Conservation (phyloP, 1,140 invertebrate species). For the Ditylenchus dipsaci region DNA sequence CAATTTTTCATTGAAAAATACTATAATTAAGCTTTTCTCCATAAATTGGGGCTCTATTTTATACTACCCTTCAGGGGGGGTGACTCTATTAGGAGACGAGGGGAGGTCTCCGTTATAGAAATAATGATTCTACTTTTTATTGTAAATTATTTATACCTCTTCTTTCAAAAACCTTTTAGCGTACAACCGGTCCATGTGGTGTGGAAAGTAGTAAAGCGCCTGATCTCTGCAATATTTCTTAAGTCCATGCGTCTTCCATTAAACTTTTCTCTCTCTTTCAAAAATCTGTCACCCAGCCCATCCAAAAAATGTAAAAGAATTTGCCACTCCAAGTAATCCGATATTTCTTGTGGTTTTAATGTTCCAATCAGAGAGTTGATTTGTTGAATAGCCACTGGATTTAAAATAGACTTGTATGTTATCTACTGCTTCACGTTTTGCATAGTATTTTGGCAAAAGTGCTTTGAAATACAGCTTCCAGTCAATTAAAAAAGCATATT, state of each 20-base stretch:
- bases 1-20: no score
- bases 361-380: background rate
- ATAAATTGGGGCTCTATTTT: no score
- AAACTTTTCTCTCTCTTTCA: background rate
- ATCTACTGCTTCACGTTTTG: background rate
- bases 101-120: no score
- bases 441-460: background rate
- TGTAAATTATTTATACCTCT: background rate
- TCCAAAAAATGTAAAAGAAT: background rate
- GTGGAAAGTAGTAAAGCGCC: background rate
- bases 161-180: background rate
- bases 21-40: no score
- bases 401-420: background rate
- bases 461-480: background rate
- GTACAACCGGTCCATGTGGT: background rate
- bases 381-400: background rate
- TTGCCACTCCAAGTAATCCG: constrained; percentile 1
- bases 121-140: no score
- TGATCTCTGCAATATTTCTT: background rate
- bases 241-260: background rate
- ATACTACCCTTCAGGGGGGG: no score
- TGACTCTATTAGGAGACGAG: no score
- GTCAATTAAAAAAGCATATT: background rate
- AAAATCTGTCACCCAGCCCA: background rate
- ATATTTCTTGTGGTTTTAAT: background rate